These are phyloP conservation scores for Drosophila monieri DNA, from an alignment of 2,888 invertebrate species.

Conservation along the genomic window DNA sequence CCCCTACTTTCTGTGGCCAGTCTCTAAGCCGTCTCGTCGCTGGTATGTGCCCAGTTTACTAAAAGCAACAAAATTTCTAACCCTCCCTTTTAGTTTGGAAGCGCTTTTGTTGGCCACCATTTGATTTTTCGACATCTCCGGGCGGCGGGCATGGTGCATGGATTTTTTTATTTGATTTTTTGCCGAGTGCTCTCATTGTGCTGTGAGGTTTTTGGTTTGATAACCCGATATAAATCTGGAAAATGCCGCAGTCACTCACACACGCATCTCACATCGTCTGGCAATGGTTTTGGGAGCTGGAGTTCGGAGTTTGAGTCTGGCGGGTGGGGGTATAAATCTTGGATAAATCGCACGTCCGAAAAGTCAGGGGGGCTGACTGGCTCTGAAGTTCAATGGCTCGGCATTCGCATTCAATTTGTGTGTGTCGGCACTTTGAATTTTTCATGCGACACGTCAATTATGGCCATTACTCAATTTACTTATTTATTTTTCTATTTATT, in stretches of 20 bases:
- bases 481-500: slow-evolving; percentile 64
- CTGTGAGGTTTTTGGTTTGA: slow-evolving; percentile 41
- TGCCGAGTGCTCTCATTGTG: slow-evolving; percentile 25
- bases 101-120: slow-evolving; percentile 21
- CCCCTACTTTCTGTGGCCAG: neutral
- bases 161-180: slow-evolving; percentile 4
- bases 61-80: slow-evolving; percentile 29
- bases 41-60: slow-evolving; percentile 55
- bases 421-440: slow-evolving; percentile 42
- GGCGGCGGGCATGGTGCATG: slow-evolving; percentile 2
- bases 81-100: slow-evolving; percentile 12
- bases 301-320: too few relatives aligned
- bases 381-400: slow-evolving; percentile 24
- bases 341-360: slow-evolving; percentile 52
- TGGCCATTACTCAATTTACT: slow-evolving; percentile 72
- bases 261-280: slow-evolving; percentile 30
- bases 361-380: neutral
- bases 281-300: slow-evolving; percentile 3
- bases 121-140: slow-evolving; percentile 25
- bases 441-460: slow-evolving; percentile 68
- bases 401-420: slow-evolving; percentile 42
- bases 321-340: neutral
- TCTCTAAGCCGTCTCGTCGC: slow-evolving; percentile 12
- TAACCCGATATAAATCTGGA: slow-evolving; percentile 63
- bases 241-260: slow-evolving; percentile 60